Percentiles rank a stretch among this genome's conserved stretches.
Evolutionary conservation across 92 coral and sea anemone species (phyloP).

Genomic region (Palythoa caribaeorum): DNA sequence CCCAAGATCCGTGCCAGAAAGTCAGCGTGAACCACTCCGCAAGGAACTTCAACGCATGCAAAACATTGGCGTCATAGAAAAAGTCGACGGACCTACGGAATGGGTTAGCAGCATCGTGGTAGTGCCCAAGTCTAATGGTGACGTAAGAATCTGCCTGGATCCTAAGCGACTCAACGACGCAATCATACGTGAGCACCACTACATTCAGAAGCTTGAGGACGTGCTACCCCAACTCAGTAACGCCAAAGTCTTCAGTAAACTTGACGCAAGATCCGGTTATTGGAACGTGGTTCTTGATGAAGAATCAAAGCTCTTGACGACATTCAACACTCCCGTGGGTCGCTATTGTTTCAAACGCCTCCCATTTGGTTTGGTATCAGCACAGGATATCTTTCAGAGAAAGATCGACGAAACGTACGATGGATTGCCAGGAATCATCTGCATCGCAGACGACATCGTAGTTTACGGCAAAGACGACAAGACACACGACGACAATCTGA

Average conservation of each 20-base stretch:
- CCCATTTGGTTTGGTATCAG: constrained; percentile 49
- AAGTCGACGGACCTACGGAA: constrained; percentile 39
- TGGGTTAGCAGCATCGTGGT: constrained; percentile 37
- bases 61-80: constrained; percentile 37
- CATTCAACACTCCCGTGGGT: constrained; percentile 50
- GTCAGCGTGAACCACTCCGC: constrained; percentile 45
- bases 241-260: constrained; percentile 28
- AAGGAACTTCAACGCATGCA: constrained; percentile 42
- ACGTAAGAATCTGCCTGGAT: constrained; percentile 44
- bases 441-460: constrained; percentile 29
- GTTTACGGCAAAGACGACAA: constrained; percentile 27
- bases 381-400: constrained; percentile 45
- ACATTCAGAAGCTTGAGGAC: constrained; percentile 50
- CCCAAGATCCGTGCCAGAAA: constrained; percentile 45
- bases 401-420: constrained; percentile 46
- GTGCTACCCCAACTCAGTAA: constrained; percentile 50
- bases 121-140: constrained; percentile 36
- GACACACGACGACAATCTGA: constrained; percentile 31
- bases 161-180: constrained; percentile 52
- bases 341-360: constrained; percentile 54
- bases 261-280: constrained; percentile 35
- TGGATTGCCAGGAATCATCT: constrained; percentile 47
- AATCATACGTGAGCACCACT: constrained; percentile 59
- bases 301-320: constrained; percentile 32
- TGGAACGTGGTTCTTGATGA: constrained; percentile 39